These are phyloP conservation scores for Caloenas nicobarica DNA, from an alignment of 2,113 vertebrate species.

Conservation along the genomic window DNA sequence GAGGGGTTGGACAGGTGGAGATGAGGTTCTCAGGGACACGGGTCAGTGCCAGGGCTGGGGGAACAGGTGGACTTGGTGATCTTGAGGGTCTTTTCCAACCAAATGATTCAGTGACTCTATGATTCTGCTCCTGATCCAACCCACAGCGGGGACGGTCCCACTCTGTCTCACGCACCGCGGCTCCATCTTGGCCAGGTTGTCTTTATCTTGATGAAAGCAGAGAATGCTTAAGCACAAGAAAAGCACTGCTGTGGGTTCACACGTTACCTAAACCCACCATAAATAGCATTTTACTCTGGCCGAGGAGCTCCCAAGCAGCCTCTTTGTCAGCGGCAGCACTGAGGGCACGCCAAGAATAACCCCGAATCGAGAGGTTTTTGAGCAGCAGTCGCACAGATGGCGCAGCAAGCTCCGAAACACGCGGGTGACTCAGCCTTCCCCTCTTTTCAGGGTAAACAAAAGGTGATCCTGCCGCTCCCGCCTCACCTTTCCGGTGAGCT, in stretches of 20 bases:
- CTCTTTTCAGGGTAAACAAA: conserved; percentile 21
- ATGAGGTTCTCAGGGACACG: too few relatives aligned
- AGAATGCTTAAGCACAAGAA: background rate
- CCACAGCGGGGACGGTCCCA: background rate
- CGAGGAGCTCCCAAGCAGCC: background rate
- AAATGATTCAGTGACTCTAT: too few relatives aligned
- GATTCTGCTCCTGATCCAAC: background rate
- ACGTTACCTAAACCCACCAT: background rate
- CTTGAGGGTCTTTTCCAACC: too few relatives aligned
- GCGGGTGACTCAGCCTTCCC: background rate
- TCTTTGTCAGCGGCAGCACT: background rate
- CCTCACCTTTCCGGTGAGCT: conserved; percentile 24
- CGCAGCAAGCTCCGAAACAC: background rate
- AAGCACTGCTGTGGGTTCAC: background rate
- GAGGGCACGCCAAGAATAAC: background rate
- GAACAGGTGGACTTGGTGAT: too few relatives aligned
- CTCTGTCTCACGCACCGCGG: background rate
- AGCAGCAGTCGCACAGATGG: conserved; percentile 18
- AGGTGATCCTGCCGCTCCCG: conserved; percentile 1
- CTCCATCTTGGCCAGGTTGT: background rate
- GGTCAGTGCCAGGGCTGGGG: too few relatives aligned
- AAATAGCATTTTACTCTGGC: background rate
- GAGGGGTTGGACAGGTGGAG: too few relatives aligned
- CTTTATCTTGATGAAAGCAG: background rate
- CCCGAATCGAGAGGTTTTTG: background rate